Conservation (phyloP, 92 coral and sea anemone genomes). For the Zoanthus gigantus region DNA sequence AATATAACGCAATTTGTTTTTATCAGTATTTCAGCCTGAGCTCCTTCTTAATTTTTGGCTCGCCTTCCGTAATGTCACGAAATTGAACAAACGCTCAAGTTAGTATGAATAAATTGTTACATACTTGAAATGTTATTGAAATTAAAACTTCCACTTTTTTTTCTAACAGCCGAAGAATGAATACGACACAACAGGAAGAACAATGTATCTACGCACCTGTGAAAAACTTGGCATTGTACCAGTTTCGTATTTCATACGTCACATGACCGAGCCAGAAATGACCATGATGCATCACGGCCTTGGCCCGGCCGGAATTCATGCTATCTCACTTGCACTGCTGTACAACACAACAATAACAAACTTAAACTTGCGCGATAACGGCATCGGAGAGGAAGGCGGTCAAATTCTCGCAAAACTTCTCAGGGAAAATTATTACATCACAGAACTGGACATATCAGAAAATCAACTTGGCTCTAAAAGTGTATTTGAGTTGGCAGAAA, state of each 20-base stretch:
- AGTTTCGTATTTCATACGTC: conserved; percentile 89
- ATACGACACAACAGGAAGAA: conserved; percentile 84
- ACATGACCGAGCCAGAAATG: conserved; percentile 83
- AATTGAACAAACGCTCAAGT: no score
- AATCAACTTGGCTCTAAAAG: conserved; percentile 74
- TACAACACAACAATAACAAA: conserved; percentile 85
- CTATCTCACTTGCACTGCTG: conserved; percentile 76
- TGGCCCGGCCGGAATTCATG: conserved; percentile 84
- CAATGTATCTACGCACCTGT: conserved; percentile 82
- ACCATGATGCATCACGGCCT: conserved; percentile 94
- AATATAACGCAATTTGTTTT: no score
- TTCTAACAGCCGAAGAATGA: conserved; percentile 66
- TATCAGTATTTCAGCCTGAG: no score
- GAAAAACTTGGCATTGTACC: conserved; percentile 90
- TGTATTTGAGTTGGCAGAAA: conserved; percentile 72
- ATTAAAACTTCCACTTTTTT: neutral
- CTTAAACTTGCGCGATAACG: conserved; percentile 86
- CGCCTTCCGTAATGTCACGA: no score
- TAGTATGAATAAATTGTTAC: no score
- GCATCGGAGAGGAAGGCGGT: conserved; percentile 90
- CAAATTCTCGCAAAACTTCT: conserved; percentile 78
- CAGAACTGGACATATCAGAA: conserved; percentile 84
- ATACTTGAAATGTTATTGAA: no score
- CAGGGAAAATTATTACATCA: conserved; percentile 86
- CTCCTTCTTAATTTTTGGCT: no score